Conservation (phyloP, 2,113 vertebrate genomes). For the Carassius carassius region DNA sequence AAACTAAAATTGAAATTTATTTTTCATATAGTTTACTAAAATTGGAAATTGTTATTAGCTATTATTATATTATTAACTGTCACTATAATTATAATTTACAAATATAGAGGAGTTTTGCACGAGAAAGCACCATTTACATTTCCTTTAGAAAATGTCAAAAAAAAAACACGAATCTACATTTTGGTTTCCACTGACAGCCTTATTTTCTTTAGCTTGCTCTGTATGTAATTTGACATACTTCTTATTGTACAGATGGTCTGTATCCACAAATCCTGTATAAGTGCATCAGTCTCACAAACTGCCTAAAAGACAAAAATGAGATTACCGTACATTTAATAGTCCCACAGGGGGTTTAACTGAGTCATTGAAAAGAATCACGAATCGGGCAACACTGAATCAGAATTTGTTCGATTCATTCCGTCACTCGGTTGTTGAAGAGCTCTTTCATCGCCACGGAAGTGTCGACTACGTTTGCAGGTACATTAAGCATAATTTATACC, state of each 20-base stretch:
- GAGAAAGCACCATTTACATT: neutral
- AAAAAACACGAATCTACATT: neutral
- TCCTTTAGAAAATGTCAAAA: too few species aligned
- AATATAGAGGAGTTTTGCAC: too few species aligned
- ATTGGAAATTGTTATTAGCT: too few species aligned
- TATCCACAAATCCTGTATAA: slow-evolving; percentile 8
- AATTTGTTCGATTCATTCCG: neutral
- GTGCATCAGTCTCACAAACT: slow-evolving; percentile 13
- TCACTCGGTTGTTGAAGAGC: neutral
- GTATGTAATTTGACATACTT: slow-evolving; percentile 24
- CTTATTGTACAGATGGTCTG: neutral
- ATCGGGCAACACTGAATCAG: neutral
- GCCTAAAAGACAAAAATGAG: slow-evolving; percentile 13
- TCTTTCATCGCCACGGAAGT: neutral
- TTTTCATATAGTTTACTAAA: too few species aligned
- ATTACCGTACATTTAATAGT: slow-evolving; percentile 33
- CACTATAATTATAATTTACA: too few species aligned
- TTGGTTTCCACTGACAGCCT: neutral
- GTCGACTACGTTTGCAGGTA: neutral
- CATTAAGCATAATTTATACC: neutral
- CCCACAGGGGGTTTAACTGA: neutral
- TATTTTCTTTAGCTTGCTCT: neutral
- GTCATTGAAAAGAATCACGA: neutral
- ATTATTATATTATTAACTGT: too few species aligned
- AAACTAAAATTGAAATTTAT: too few species aligned